Base-by-base conservation (phyloP, 1,140 invertebrate species). In the Eumeta japonica region DNA sequence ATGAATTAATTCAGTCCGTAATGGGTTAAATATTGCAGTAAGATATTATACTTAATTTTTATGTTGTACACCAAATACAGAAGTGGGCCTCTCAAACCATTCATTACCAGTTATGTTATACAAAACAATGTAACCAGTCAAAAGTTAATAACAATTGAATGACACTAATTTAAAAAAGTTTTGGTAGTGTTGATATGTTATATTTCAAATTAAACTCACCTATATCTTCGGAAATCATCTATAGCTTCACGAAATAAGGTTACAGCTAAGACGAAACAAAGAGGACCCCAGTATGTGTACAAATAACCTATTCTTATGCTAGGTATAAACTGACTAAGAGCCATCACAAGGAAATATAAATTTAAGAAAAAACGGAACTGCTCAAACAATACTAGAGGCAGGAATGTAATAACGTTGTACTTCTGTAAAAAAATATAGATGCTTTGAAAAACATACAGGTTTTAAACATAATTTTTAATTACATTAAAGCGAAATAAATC, bases 321-420 rank as follows among this genome's bases (percentile, higher is more conserved):
- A 17, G 94, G 93, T 64, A 99, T 92, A 65, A 99, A 98, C 66
- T 99, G 97, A 56, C 92, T 94, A 14, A 89, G 82, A 2, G 97
- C 96, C 96, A 99, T 99, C 27, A 98, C 79, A 28, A 99, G 78
- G 76, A 99, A 99, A 60, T 98, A 99, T 7, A 99, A 70, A 78
- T 99, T 99, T 30, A 99, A 80, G 72, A 99, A 99, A 73, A 98
- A 97, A 58, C 95, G 94, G 75, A 99, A 99, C 73, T 99, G 97
- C 75, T 99, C 92, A 79, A 89, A 99, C 29, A 99, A 79, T 28
- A 98, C 97, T 78, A 97, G 65, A 32, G 97, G 97, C 59, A 99
- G 82, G 80, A 99, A 99, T 58, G 95, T 95, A 45, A 99, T 84
- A 48, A 98, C 84, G 73, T 93, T 98, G 76, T 98, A 99, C 83